Evolutionary conservation across 2,113 vertebrate genomes (phyloP).

Genomic region (Hippopotamus amphibius): DNA sequence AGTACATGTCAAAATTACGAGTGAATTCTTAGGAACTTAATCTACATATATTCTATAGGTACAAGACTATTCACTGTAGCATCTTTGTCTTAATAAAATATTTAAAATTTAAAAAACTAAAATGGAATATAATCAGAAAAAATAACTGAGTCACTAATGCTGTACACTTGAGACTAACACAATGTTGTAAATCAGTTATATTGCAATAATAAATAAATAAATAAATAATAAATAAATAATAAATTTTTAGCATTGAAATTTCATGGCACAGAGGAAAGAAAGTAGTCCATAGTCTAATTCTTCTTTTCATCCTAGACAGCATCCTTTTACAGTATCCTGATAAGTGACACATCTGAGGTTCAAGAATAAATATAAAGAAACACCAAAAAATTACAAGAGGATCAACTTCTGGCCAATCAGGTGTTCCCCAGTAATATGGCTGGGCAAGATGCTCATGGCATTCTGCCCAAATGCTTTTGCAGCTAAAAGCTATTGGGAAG

Average conservation of each 20-base stretch:
- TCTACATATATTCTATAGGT: no score
- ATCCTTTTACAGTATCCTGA: slow-evolving; percentile 1
- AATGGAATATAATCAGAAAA: no score
- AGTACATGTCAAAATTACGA: no score
- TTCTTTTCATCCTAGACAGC: slow-evolving; percentile 5
- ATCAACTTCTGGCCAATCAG: slow-evolving; percentile 56
- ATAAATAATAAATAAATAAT: neutral
- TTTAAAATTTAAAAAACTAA: no score
- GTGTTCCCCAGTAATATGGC: slow-evolving; percentile 28
- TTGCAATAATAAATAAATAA: neutral
- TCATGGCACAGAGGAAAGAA: slow-evolving; percentile 14
- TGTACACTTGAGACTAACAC: no score
- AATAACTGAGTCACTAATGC: no score
- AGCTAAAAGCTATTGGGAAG: slow-evolving; percentile 74
- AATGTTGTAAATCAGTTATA: no score
- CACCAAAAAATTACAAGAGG: slow-evolving; percentile 23
- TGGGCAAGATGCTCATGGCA: neutral
- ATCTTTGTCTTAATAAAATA: no score
- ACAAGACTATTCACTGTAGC: no score
- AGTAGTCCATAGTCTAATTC: neutral
- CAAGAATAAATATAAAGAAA: slow-evolving; percentile 43
- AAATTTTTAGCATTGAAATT: slow-evolving; percentile 20
- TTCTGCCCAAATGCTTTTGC: slow-evolving; percentile 67
- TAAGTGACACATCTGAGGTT: slow-evolving; percentile 56
- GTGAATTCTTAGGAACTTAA: no score